These are phyloP conservation scores for Myotis myotis DNA, from an alignment of 2,797 vertebrate genomes.

Conservation along the genomic window DNA sequence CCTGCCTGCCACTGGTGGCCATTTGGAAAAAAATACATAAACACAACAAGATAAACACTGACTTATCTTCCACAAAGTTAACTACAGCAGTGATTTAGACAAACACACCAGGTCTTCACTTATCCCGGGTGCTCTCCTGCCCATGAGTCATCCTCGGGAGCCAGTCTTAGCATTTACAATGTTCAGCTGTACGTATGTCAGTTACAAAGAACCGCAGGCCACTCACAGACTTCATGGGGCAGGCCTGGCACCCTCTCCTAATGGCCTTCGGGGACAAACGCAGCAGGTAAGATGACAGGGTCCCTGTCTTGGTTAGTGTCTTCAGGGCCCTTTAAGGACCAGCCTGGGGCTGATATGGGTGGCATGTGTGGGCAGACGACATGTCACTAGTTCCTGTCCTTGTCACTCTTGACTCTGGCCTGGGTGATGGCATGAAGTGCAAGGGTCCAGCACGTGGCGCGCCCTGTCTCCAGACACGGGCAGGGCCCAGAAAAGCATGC, in stretches of 20 bases:
- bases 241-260: not conserved
- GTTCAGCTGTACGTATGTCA: accelerated
- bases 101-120: not conserved
- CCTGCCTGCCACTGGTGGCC: not conserved
- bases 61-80: not conserved
- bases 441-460: not conserved
- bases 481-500: not conserved
- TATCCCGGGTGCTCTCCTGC: not conserved
- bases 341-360: not conserved
- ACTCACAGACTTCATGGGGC: not conserved
- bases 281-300: not conserved
- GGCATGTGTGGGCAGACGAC: not conserved
- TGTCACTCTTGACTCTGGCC: not conserved
- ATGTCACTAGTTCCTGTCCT: not conserved
- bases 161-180: not conserved
- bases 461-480: not conserved
- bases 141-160: not conserved
- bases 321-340: not conserved
- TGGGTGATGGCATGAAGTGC: not conserved
- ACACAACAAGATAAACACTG: conserved; percentile 19
- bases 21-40: not conserved
- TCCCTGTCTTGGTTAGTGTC: not conserved
- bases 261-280: not conserved
- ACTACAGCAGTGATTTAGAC: not conserved
- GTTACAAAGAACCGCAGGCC: not conserved